phyloP scores from a whole-genome alignment of 2,888 invertebrate genomes.

The Apodemia hepburni region DNA sequence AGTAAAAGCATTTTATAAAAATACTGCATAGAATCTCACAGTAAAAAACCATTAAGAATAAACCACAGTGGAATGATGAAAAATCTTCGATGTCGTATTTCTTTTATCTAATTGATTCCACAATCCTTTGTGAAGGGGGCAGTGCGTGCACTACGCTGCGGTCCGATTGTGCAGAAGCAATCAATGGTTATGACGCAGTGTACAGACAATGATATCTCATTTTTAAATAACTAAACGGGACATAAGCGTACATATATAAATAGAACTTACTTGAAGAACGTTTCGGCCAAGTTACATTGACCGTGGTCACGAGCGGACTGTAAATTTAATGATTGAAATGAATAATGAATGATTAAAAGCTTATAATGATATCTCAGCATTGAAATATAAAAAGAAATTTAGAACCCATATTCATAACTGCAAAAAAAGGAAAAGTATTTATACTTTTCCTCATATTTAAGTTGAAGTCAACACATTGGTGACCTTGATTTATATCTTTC shows the following conservation, averaged over 20 bases:
- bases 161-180: constrained; percentile 59
- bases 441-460: too few relatives aligned
- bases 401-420: background rate
- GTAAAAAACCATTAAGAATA: constrained; percentile 24
- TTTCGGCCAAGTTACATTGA: too few relatives aligned
- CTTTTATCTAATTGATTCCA: constrained; percentile 67
- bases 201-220: constrained; percentile 31
- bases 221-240: too few relatives aligned
- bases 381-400: background rate
- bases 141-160: constrained; percentile 55
- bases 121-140: constrained; percentile 55
- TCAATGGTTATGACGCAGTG: constrained; percentile 60
- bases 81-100: constrained; percentile 57
- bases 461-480: too few relatives aligned
- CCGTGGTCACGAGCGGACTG: too few relatives aligned
- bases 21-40: constrained; percentile 18
- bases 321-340: too few relatives aligned
- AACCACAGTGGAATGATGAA: constrained; percentile 48
- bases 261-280: too few relatives aligned
- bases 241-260: constrained; percentile 23
- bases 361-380: too few relatives aligned
- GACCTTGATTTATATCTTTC: too few relatives aligned
- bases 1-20: constrained; percentile 10
- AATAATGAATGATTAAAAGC: too few relatives aligned
- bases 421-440: too few relatives aligned